phyloP scores from a whole-genome alignment of 2,113 vertebrate genomes.

The Myiopsitta monachus region DNA sequence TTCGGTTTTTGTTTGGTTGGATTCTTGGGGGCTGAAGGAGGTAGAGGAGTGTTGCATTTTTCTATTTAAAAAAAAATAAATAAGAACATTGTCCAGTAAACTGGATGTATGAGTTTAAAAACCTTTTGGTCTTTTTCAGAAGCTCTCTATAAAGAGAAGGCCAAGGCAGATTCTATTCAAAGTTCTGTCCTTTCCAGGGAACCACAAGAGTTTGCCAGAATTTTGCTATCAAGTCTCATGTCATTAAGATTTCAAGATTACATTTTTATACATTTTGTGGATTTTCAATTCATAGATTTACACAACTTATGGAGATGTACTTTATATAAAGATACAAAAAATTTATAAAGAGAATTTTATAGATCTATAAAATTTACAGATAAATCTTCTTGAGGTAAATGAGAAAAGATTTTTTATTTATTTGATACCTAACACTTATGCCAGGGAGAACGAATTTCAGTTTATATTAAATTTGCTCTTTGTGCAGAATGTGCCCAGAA shows the following conservation, averaged over 20 bases:
- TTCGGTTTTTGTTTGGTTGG: fast-evolving
- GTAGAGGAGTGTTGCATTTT: background rate
- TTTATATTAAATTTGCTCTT: background rate
- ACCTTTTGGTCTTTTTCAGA: background rate
- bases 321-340: background rate
- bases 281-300: background rate
- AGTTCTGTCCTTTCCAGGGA: background rate
- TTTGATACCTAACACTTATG: background rate
- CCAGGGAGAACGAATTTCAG: background rate
- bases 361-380: background rate
- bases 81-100: background rate
- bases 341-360: background rate
- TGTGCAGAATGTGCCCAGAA: background rate
- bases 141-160: background rate
- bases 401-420: background rate
- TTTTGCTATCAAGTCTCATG: background rate
- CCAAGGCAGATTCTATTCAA: background rate
- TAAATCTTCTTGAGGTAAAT: background rate
- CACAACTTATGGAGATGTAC: background rate
- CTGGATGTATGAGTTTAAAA: background rate
- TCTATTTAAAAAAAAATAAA: background rate
- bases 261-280: background rate
- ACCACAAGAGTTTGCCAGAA: background rate
- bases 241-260: background rate
- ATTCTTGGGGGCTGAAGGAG: background rate